Evolutionary conservation across 2,888 invertebrate genomes (phyloP), one percentile per base, ranked within the genome.

Genomic region (Agrotis clavis): DNA sequence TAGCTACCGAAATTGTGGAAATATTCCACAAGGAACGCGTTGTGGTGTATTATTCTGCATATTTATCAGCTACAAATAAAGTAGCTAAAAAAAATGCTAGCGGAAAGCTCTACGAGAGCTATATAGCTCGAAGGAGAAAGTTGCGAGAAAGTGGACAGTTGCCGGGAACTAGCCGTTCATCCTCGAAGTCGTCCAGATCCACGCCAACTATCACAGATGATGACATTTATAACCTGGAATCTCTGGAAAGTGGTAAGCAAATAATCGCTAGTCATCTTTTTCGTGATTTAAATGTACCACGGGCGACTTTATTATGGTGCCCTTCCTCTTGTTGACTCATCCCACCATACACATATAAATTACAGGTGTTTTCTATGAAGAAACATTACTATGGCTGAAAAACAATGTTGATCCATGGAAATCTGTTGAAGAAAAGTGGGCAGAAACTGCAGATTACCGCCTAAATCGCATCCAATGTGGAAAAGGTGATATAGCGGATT

Each of bases 361-460:
- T 66, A 48, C 66, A 66, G 66, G 48, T 66, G 57, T 48, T 66
- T 30, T 57, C 66, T 50, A 66, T 66, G 66, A 66, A 57, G 57
- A 66, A 66, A 66, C 57, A 66, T 66, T 66, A 57, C 66, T 57
- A 57, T 57, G 66, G 57, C 66, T 66, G 66, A 56, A 66, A 66
- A 66, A 66, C 66, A 66, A 66, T 66, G 66, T 66, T 25, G 65
- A 65, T 48, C 48, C 48, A 48, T 48, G 18, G 48, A 64, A 64
- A 64, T 64, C 65, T 65, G 65, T 65, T 53, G 53, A 65, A 65
- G 54, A 65, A 65, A 65, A 56, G 45, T 65, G 54, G 65, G 25
- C 21, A 65, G 65, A 56, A 56, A 56, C 48, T 18, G 48, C 18
- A 48, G 48, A 48, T n/a, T 7, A 48, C 48, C 48, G 18, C 66